phyloP scores from a whole-genome alignment of 2,888 invertebrate genomes.

The Xylota sylvarum region DNA sequence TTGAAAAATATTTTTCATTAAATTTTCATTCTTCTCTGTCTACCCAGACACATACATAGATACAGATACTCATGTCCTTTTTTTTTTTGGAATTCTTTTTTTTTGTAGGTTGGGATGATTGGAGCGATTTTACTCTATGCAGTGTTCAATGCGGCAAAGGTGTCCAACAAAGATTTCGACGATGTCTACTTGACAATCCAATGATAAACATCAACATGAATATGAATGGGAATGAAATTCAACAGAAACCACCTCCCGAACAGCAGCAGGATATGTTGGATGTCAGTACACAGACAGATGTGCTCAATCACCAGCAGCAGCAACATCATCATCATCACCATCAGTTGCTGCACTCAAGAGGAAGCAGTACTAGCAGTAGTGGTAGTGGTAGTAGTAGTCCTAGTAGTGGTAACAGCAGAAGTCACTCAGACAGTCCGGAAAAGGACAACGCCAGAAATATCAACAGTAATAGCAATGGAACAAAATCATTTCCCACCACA shows the following conservation, averaged over 20 bases:
- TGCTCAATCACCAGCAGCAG: slow-evolving; percentile 76
- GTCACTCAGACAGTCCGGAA: slow-evolving; percentile 66
- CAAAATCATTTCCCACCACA: slow-evolving; percentile 51
- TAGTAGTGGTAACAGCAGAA: slow-evolving; percentile 41
- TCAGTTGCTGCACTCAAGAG: slow-evolving; percentile 64
- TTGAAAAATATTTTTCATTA: slow-evolving; percentile 12
- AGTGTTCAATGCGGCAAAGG: slow-evolving; percentile 85
- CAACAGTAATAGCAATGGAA: slow-evolving; percentile 56
- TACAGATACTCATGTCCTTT: neutral
- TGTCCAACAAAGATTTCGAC: slow-evolving; percentile 84
- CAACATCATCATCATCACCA: slow-evolving; percentile 69
- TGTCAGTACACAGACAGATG: slow-evolving; percentile 61
- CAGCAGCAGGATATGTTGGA: slow-evolving; percentile 60
- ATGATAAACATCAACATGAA: slow-evolving; percentile 84
- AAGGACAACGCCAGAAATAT: slow-evolving; percentile 57
- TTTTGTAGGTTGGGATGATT: slow-evolving; percentile 84
- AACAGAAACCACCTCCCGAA: slow-evolving; percentile 77
- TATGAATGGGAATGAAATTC: slow-evolving; percentile 79
- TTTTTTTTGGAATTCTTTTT: neutral
- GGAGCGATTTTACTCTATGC: slow-evolving; percentile 85
- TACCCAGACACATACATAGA: neutral
- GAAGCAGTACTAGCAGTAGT: slow-evolving; percentile 69
- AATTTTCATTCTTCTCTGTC: slow-evolving; percentile 8
- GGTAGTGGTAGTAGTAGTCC: slow-evolving; percentile 54
- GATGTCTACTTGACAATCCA: slow-evolving; percentile 84